These are phyloP conservation scores for Drosophila pallidifrons DNA, from an alignment of 1,140 invertebrate species.

Conservation along the genomic window DNA sequence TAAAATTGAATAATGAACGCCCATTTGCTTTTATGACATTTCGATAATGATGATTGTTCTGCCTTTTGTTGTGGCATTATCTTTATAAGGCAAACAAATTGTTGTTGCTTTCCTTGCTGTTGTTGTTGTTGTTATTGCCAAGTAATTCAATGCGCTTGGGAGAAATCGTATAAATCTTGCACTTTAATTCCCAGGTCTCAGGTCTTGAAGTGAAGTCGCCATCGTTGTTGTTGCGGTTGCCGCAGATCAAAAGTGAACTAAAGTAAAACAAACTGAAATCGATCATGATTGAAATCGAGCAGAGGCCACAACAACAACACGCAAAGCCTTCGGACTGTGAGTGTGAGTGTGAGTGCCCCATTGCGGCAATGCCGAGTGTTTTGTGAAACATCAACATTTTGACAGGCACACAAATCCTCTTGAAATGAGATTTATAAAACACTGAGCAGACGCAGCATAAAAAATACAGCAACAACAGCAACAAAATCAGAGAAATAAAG, in stretches of 20 bases:
- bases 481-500: constrained; percentile 31
- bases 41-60: constrained; percentile 81
- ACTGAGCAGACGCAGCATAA: constrained; percentile 54
- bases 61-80: constrained; percentile 77
- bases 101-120: constrained; percentile 51
- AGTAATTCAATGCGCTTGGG: constrained; percentile 72
- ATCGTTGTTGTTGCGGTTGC: background rate
- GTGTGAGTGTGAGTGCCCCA: constrained; percentile 11
- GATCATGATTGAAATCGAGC: constrained; percentile 82
- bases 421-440: constrained; percentile 83
- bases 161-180: constrained; percentile 73
- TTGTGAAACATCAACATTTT: constrained; percentile 84
- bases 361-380: constrained; percentile 61
- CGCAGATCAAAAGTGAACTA: constrained; percentile 66
- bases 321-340: background rate
- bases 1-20: constrained; percentile 81
- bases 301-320: constrained; percentile 43
- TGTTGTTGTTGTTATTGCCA: constrained; percentile 64
- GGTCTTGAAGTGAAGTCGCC: constrained; percentile 34
- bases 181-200: constrained; percentile 75
- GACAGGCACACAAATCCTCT: constrained; percentile 82
- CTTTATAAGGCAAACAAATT: constrained; percentile 81
- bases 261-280: constrained; percentile 76
- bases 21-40: constrained; percentile 83
- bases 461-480: constrained; percentile 23